Evolutionary conservation across 2,797 vertebrate genomes (phyloP).

Genomic region (Enteromius viviparus): DNA sequence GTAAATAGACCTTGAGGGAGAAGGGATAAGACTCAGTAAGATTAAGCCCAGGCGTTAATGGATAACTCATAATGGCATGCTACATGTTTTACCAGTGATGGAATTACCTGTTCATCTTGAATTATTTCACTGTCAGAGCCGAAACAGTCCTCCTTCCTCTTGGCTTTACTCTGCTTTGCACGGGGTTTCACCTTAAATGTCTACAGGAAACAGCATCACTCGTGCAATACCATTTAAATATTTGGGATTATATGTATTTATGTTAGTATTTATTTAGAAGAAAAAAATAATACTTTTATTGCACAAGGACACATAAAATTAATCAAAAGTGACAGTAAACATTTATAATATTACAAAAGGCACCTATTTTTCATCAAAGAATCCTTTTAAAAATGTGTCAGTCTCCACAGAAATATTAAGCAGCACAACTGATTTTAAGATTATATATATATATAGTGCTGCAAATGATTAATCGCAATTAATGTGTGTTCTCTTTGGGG

Average conservation of each 20-base stretch:
- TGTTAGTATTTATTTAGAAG: not conserved
- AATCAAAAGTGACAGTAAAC: not conserved
- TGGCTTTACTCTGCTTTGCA: constrained; percentile 11
- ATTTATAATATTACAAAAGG: constrained; percentile 1
- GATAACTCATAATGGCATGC: constrained; percentile 22
- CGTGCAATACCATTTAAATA: not conserved
- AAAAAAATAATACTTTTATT: not conserved
- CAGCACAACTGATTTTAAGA: not conserved
- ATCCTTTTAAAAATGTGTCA: no score
- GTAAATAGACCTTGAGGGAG: constrained; percentile 46
- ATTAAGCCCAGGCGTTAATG: constrained; percentile 21
- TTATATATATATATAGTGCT: no score
- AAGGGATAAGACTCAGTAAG: constrained; percentile 36
- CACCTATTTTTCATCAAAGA: not conserved
- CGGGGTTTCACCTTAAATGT: constrained; percentile 10
- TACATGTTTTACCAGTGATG: not conserved
- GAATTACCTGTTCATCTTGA: constrained; percentile 22
- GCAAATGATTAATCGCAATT: no score
- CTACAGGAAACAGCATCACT: constrained; percentile 23
- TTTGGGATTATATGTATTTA: not conserved
- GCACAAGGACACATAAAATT: not conserved
- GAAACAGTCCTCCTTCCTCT: constrained; percentile 13
- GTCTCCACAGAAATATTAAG: not conserved
- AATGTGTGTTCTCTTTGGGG: no score
- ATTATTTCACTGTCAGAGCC: not conserved